Percentiles rank a stretch among this genome's conserved stretches.
Conservation (phyloP, 2,113 vertebrate genomes). For the Panthera tigris region DNA sequence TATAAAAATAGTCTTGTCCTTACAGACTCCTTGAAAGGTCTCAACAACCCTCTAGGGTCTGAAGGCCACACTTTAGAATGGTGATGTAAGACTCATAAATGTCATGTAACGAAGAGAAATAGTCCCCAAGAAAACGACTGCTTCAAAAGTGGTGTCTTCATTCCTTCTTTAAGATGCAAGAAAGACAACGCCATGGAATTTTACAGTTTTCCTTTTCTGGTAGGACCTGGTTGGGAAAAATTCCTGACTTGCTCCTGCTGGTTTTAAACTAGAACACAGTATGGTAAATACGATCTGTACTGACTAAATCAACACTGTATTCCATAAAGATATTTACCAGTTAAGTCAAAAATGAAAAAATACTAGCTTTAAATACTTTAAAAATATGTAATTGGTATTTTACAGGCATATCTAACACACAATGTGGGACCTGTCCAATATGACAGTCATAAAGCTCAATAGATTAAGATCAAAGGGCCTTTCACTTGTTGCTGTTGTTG, state of each 20-base stretch:
- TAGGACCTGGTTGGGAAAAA: slow-evolving; percentile 8
- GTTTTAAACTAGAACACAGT: slow-evolving; percentile 34
- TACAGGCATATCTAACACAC: not conserved
- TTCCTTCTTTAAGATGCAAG: not conserved
- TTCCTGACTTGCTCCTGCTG: not conserved
- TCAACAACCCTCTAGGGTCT: not conserved
- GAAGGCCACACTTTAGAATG: not conserved
- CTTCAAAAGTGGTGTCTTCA: not conserved
- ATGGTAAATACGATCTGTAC: not conserved
- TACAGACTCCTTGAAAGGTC: not conserved
- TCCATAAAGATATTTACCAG: not conserved
- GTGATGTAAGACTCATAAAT: not conserved
- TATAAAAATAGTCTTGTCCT: slow-evolving; percentile 24
- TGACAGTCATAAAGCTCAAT: not conserved
- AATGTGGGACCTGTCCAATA: not conserved
- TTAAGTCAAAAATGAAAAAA: slow-evolving; percentile 1
- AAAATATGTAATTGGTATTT: slow-evolving; percentile 41
- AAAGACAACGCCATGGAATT: not conserved
- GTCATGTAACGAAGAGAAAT: not conserved
- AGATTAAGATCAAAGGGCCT: not conserved
- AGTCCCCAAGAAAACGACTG: not conserved
- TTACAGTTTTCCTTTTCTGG: not conserved
- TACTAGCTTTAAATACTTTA: not conserved
- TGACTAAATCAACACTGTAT: not conserved
- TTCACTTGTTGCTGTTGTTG: not conserved